phyloP scores from a whole-genome alignment of 2,888 invertebrate species.

The Baronia brevicornis region DNA sequence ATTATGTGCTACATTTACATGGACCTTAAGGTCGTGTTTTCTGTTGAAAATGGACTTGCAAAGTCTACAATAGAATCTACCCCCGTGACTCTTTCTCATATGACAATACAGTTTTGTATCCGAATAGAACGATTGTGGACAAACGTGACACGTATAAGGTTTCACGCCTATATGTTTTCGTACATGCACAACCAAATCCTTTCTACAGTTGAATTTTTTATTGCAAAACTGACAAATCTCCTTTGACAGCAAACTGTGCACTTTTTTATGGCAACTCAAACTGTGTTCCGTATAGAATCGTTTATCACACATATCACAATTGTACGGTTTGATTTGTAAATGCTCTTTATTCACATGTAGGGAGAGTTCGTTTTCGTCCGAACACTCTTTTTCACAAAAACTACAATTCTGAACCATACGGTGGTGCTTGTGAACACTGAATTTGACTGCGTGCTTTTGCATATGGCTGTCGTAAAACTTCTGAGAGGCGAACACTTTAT shows the following conservation, averaged over 20 bases:
- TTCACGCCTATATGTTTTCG: conserved; percentile 55
- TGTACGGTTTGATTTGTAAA: conserved; percentile 60
- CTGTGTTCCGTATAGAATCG: conserved; percentile 56
- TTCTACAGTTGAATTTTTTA: conserved; percentile 46
- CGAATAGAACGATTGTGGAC: conserved; percentile 45
- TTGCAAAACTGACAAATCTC: conserved; percentile 54
- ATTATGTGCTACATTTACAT: conserved; percentile 42
- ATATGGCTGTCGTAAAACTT: conserved; percentile 40
- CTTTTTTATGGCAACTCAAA: conserved; percentile 46
- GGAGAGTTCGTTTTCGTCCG: conserved; percentile 49
- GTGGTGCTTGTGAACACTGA: conserved; percentile 28
- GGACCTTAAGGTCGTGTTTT: conserved; percentile 42
- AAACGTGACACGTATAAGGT: conserved; percentile 50
- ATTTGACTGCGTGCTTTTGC: conserved; percentile 41
- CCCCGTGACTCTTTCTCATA: conserved; percentile 50
- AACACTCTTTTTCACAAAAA: conserved; percentile 56
- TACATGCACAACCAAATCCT: conserved; percentile 51
- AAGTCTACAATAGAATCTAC: conserved; percentile 45
- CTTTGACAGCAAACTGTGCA: conserved; percentile 40
- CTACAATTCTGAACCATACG: conserved; percentile 43
- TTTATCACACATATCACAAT: conserved; percentile 61
- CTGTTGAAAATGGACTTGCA: conserved; percentile 45
- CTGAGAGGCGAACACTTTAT: conserved; percentile 42
- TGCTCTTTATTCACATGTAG: conserved; percentile 61
- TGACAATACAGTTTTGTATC: conserved; percentile 38